These are phyloP conservation scores for Nomada fucata DNA, from an alignment of 2,888 invertebrate genomes.

Conservation along the genomic window DNA sequence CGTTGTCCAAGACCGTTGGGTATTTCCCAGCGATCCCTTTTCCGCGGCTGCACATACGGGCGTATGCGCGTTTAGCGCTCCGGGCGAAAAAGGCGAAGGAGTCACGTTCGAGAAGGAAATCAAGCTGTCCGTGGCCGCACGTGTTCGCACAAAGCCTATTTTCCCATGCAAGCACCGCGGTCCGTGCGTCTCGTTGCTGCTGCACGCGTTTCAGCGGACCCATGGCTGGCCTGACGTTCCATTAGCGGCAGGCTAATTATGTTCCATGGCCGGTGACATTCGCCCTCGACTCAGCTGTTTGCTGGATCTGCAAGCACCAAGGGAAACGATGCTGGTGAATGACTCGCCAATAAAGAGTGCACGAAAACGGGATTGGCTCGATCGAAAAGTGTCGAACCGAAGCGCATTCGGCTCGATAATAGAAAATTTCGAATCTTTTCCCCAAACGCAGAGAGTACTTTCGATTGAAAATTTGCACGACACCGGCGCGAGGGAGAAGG, in stretches of 20 bases:
- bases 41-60: background rate
- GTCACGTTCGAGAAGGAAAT: constrained; percentile 38
- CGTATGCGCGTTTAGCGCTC: too few relatives aligned
- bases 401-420: constrained; percentile 1
- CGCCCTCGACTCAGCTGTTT: constrained; percentile 63
- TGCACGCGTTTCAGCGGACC: constrained; percentile 33
- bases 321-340: constrained; percentile 34
- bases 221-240: constrained; percentile 40
- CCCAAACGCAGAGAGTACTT: constrained; percentile 38
- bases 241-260: constrained; percentile 69
- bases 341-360: background rate
- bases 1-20: constrained; percentile 20
- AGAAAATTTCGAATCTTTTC: constrained; percentile 29
- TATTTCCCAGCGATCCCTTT: constrained; percentile 31
- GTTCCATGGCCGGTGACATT: constrained; percentile 65
- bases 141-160: constrained; percentile 63
- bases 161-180: constrained; percentile 47
- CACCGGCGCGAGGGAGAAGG: too few relatives aligned
- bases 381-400: background rate
- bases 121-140: constrained; percentile 27
- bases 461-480: constrained; percentile 55
- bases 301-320: constrained; percentile 54
- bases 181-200: background rate
- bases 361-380: background rate
- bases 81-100: background rate